Evolutionary conservation across 2,888 invertebrate species (phyloP), one percentile per base, ranked within the genome.

Genomic region (Nycteola revayana): DNA sequence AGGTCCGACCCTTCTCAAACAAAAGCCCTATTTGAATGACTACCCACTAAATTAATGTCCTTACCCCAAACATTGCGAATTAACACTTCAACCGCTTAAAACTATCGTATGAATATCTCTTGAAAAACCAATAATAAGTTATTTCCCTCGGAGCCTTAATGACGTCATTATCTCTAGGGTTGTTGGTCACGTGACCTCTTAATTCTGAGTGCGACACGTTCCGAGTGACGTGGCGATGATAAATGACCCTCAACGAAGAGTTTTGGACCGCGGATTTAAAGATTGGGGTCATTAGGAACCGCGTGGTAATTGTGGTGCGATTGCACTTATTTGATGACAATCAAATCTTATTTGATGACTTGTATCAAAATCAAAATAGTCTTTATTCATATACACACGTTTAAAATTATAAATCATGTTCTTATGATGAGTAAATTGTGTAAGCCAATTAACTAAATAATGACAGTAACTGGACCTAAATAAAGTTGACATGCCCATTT

Each of bases 91-190:
- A 29, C 38, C 14, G 21, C 33, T 34, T 27, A 21, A 42, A 49
- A 41, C 35, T 43, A 56, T 51, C 56, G 65, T 59, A 69, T 73
- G 70, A 72, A 77, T 69, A 68, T 58, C 39, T 51, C 29, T 46
- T 54, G 67, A 71, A 78, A 78, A 78, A 78, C 74, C 67, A 62
- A 60, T 72, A 75, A 77, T 80, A 75, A 77, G 70, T 74, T 76
- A 73, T 66, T 75, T 71, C 62, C 59, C 63, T 56, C 61, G 60
- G 66, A 68, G 66, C 67, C 71, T 72, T 84, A 83, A 84, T 82
- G 83, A 84, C 81, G 75, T 80, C 81, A 81, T 83, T 82, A 81
- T 81, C 79, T 77, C 66, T 63, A 70, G 45, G 63, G 57, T 59
- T 56, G 47, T 65, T 66, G 76, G 79, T 72, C 77, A 77, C 75